Evolutionary conservation across 2,113 vertebrate genomes (phyloP), one percentile per base, ranked within the genome.

Genomic region (Tyto alba): DNA sequence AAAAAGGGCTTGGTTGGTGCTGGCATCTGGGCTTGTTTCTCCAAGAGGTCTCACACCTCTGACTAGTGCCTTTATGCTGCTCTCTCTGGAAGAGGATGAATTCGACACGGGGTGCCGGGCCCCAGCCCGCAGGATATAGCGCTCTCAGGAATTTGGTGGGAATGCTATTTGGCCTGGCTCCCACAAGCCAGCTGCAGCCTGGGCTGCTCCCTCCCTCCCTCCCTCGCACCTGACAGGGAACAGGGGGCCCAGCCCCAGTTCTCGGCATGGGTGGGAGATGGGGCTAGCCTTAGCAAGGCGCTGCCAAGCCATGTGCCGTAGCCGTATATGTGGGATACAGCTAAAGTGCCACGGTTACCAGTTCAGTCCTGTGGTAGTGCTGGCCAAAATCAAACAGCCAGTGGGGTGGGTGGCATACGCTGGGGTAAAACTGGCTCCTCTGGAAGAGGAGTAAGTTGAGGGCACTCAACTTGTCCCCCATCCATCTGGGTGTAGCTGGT

Each of bases 261-360:
- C 62, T 40, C 3, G 4, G 43, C 43, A 63, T 3, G 8, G 29
- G 19, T 21, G 50, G 13, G 72, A 86, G 52, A 38, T 55, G 48
- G 15, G 13, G 7, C 48, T 85, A 13, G 26, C 38, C 6, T 36
- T 52, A 53, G n/a, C 19, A 56, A 79, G 68, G 27, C 87, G 63
- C 17, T 90, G 62, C 68, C 57, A 67, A 90, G 19, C 34, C 1
- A 0, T 34, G 5, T 5, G 2, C 38, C 2, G 0, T 14, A 41
- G 80, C 11, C 9, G 12, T 7, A 3, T 16, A 10, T 50, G 22
- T 38, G 34, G 40, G 27, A 43, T 43, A 60, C 27, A 48, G 30
- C 23, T 32, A n/a, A 52, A 78, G 23, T 2, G 1, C 8, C 0
- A 0, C 30, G 21, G 21, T 36, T 77, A 22, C 43, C 23, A 13